Evolutionary conservation across 2,113 vertebrate genomes (phyloP).

Genomic region (Chloroceryle aenea): DNA sequence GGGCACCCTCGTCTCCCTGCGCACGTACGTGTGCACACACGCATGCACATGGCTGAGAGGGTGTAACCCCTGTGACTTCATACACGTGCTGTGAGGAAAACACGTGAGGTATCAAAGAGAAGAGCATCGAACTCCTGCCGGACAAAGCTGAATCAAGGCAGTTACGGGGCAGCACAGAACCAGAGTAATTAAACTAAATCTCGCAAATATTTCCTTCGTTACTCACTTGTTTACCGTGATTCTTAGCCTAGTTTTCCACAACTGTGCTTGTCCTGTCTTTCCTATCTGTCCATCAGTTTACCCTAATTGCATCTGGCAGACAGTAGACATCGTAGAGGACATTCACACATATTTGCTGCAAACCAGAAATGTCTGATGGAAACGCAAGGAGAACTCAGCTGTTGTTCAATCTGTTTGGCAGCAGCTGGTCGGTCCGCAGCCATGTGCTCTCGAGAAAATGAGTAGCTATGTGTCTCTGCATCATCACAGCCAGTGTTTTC

Average conservation of each 20-base stretch:
- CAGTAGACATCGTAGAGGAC: slow-evolving; percentile 48
- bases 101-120: background rate
- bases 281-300: slow-evolving; percentile 48
- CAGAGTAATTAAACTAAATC: background rate
- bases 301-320: slow-evolving; percentile 59
- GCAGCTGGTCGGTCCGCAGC: background rate
- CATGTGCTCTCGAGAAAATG: slow-evolving; percentile 21
- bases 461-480: background rate
- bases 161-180: background rate
- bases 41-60: background rate
- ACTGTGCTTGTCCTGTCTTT: slow-evolving; percentile 1
- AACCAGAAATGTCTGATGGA: slow-evolving; percentile 48
- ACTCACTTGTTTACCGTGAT: slow-evolving; percentile 59
- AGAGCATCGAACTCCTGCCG: background rate
- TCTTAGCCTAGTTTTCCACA: slow-evolving; percentile 48
- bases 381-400: background rate
- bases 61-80: background rate
- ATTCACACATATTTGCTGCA: slow-evolving; percentile 36
- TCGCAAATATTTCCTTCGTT: slow-evolving; percentile 51
- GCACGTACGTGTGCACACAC: background rate
- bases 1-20: background rate
- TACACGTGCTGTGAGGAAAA: background rate
- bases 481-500: background rate
- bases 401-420: slow-evolving; percentile 59
- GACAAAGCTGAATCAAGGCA: background rate